Conservation (phyloP, 2,797 vertebrate genomes). For the Moxostoma hubbsi region DNA sequence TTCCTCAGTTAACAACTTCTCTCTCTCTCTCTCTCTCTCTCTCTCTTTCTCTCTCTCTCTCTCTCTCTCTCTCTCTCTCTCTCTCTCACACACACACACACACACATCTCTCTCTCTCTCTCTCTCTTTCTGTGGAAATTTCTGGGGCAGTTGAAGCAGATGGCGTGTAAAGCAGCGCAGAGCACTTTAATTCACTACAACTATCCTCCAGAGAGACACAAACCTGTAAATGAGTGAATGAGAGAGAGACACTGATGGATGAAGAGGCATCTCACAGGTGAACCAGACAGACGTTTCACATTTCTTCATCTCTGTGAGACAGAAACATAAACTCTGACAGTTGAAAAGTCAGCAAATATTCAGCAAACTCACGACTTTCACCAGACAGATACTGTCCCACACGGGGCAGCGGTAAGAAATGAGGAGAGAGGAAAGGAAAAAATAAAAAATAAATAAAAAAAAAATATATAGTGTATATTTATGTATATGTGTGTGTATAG, state of each 20-base stretch:
- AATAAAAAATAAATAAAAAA: no score
- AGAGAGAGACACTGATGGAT: constrained; percentile 26
- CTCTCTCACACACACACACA: no score
- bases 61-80: no score
- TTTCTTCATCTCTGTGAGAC: constrained; percentile 2
- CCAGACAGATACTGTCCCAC: constrained; percentile 1
- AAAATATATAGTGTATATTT: no score
- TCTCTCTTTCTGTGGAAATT: not conserved
- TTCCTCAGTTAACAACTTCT: not conserved
- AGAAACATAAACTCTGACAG: not conserved
- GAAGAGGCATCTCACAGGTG: not conserved
- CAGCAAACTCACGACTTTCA: constrained; percentile 20
- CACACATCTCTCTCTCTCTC: not conserved
- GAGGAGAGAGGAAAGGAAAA: no score
- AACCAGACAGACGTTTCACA: constrained; percentile 11
- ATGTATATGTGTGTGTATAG: no score
- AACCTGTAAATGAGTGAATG: constrained; percentile 19
- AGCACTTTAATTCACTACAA: constrained; percentile 26
- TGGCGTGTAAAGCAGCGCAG: constrained; percentile 18
- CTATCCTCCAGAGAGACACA: constrained; percentile 7
- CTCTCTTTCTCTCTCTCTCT: no score
- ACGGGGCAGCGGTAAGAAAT: no score
- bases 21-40: not conserved
- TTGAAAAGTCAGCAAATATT: constrained; percentile 23
- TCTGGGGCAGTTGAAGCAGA: constrained; percentile 3